phyloP scores from a whole-genome alignment of 2,113 vertebrate genomes.

The Hystrix brachyura region DNA sequence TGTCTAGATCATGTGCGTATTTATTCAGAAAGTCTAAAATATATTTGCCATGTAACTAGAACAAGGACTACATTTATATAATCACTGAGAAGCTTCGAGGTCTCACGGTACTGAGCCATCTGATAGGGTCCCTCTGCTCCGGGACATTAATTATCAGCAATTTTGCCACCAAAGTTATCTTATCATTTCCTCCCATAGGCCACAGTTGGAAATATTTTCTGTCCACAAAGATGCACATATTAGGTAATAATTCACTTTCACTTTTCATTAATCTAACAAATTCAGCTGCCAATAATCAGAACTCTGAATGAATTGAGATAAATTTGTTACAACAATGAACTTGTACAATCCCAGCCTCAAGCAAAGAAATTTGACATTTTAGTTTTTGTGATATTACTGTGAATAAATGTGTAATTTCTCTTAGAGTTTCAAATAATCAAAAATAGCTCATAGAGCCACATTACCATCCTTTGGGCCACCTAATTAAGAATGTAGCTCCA shows the following conservation, averaged over 20 bases:
- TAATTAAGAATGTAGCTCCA: neutral
- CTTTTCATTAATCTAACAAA: slow-evolving; percentile 66
- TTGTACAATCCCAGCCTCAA: slow-evolving; percentile 58
- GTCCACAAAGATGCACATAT: slow-evolving; percentile 21
- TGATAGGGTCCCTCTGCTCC: neutral
- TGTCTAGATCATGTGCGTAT: slow-evolving; percentile 47
- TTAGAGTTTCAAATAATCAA: slow-evolving; percentile 40
- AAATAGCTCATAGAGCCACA: neutral
- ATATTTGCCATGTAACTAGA: slow-evolving; percentile 43
- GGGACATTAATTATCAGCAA: neutral
- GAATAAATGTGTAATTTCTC: slow-evolving; percentile 22
- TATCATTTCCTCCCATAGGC: neutral
- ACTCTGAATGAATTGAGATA: slow-evolving; percentile 56
- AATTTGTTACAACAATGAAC: slow-evolving; percentile 37
- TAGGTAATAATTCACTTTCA: slow-evolving; percentile 49
- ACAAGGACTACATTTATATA: slow-evolving; percentile 27
- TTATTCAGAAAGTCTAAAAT: slow-evolving; percentile 34
- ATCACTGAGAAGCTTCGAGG: neutral
- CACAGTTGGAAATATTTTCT: slow-evolving; percentile 39
- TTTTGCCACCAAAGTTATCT: neutral
- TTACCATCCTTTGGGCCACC: neutral
- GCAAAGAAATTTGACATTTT: slow-evolving; percentile 53
- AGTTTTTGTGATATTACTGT: neutral
- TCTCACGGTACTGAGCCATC: neutral
- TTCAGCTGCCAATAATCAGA: slow-evolving; percentile 46